A percentile compares a stretch with the other conserved stretches of the same genome.
phyloP scores from a whole-genome alignment of 2,888 invertebrate genomes.

The Catocala nupta region DNA sequence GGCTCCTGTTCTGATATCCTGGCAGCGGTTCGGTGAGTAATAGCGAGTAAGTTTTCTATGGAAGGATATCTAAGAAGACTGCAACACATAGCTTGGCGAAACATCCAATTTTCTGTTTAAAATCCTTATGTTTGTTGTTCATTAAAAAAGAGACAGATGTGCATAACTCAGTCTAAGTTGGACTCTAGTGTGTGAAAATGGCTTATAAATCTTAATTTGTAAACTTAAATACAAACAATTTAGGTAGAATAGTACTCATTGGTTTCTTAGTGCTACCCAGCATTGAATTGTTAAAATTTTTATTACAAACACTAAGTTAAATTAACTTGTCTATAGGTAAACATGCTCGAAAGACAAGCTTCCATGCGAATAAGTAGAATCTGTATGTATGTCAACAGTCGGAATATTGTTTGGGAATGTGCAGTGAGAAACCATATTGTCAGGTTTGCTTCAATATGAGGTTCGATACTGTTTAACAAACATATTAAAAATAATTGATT shows the following conservation, averaged over 20 bases:
- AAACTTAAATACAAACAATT: not conserved
- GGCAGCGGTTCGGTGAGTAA: constrained; percentile 82
- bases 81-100: constrained; percentile 1
- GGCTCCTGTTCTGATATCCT: constrained; percentile 61
- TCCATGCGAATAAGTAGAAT: not conserved
- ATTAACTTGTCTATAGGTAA: not conserved
- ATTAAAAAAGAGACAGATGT: constrained; percentile 30
- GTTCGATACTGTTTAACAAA: too few species aligned
- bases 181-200: constrained; percentile 40
- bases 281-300: too few species aligned
- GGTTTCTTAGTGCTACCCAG: too few species aligned
- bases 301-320: too few species aligned
- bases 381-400: too few species aligned
- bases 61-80: constrained; percentile 71
- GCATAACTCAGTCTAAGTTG: constrained; percentile 23
- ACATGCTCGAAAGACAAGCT: not conserved
- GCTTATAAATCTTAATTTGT: constrained; percentile 19
- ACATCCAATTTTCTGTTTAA: constrained; percentile 5
- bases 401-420: too few species aligned
- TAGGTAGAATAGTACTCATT: too few species aligned
- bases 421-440: too few species aligned
- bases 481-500: too few species aligned
- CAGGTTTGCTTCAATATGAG: too few species aligned
- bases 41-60: constrained; percentile 76
- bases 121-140: constrained; percentile 36